These are phyloP conservation scores for Cryptoprocta ferox DNA, from an alignment of 2,797 vertebrate genomes.

Conservation along the genomic window DNA sequence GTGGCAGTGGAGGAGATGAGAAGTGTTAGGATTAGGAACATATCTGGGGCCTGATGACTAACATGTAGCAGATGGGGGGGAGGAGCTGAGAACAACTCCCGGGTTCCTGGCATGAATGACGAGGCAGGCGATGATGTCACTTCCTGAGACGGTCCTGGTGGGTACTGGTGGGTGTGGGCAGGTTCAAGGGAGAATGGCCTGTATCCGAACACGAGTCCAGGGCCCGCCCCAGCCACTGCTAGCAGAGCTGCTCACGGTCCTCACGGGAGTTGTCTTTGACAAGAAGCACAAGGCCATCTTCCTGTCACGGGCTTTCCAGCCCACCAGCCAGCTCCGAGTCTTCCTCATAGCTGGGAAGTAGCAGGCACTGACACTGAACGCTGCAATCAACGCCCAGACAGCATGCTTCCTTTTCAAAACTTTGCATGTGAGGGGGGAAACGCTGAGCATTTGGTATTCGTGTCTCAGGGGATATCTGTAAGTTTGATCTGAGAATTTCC, in stretches of 20 bases:
- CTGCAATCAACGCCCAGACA: background rate
- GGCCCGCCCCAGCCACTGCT: fast-evolving
- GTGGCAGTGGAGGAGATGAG: background rate
- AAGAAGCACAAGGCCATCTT: background rate
- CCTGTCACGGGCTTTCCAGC: background rate
- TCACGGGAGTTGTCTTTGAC: background rate
- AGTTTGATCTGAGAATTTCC: background rate
- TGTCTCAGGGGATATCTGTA: background rate
- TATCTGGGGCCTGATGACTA: background rate
- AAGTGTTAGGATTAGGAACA: background rate
- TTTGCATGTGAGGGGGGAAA: too few relatives aligned
- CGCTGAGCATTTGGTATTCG: background rate
- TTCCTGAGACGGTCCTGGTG: background rate
- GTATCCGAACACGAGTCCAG: background rate
- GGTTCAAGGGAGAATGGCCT: background rate
- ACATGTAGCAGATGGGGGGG: background rate
- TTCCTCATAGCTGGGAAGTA: background rate
- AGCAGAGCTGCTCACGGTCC: background rate
- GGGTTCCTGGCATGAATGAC: background rate
- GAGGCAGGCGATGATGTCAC: background rate
- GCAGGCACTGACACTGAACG: background rate
- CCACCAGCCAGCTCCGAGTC: background rate
- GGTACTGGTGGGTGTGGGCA: too few relatives aligned
- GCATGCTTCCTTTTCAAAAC: background rate
- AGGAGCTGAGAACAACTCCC: background rate